These are phyloP conservation scores for Philereme transversata DNA, from an alignment of 2,888 invertebrate genomes.

Conservation along the genomic window DNA sequence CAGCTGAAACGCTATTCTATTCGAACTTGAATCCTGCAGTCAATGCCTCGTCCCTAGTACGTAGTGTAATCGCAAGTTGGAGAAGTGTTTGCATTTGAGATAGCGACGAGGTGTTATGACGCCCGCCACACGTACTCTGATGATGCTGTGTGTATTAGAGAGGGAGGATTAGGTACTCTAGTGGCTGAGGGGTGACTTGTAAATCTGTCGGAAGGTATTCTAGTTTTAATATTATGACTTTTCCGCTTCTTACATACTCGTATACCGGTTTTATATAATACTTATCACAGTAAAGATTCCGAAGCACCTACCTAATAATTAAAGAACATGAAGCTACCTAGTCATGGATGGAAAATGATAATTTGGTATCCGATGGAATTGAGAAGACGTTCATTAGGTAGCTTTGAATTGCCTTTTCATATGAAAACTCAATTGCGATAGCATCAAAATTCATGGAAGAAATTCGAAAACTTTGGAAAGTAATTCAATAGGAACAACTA, in stretches of 20 bases:
- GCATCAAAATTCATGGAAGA: conserved; percentile 25
- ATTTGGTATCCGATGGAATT: conserved; percentile 7
- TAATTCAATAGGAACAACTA: conserved; percentile 26
- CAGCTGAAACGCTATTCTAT: too few relatives aligned
- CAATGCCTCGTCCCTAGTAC: conserved; percentile 3
- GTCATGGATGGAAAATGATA: background rate
- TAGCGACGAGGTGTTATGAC: conserved; percentile 57
- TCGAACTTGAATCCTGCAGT: background rate
- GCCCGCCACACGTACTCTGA: conserved; percentile 40
- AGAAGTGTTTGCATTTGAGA: conserved; percentile 68
- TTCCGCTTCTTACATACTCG: too few relatives aligned
- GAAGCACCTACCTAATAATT: too few relatives aligned
- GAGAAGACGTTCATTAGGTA: conserved; percentile 16
- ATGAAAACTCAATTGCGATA: conserved; percentile 18
- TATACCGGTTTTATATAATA: background rate
- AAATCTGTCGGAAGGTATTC: background rate
- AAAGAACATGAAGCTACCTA: too few relatives aligned
- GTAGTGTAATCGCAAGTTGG: conserved; percentile 46
- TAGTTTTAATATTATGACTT: background rate
- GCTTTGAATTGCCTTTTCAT: conserved; percentile 19
- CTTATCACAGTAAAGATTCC: too few relatives aligned
- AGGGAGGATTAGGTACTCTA: background rate
- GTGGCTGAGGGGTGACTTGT: background rate
- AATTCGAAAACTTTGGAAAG: conserved; percentile 25
- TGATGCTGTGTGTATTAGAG: background rate